Evolutionary conservation across 2,113 vertebrate species (phyloP), one percentile per base, ranked within the genome.

Genomic region (Hyperopisus bebe): DNA sequence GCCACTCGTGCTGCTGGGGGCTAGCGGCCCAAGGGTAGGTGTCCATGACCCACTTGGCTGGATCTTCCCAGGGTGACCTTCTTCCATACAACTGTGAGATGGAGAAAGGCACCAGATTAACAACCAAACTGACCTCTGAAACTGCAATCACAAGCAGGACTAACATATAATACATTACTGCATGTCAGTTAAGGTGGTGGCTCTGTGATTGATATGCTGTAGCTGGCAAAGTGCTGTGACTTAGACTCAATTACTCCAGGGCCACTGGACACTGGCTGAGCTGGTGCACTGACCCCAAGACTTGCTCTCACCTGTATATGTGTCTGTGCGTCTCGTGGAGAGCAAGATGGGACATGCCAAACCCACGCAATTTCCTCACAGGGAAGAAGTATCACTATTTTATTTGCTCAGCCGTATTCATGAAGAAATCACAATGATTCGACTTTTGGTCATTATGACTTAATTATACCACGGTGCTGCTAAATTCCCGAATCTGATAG

Each of bases 1-100:
- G 98, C 98, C 98, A 99, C 90, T 99, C 98, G 0, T 97, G 95
- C 17, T 97, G 97, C 80, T 97, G 95, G 0, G 97, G 97, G 44
- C 94, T 95, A 88, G 97, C 96, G 0, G 96, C 95, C 98, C 98
- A 99, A 0, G 98, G 98, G 87, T 98, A 99, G 2, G 97, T 98
- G 92, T 99, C 98, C 92, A 97, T 97, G 42, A 99, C 98, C 98
- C 98, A 99, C 88, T 96, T 97, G 44, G 98, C 98, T 0, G 98
- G 98, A 90, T 99, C 98, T 88, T 99, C 98, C 98, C 98, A 99
- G 3, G 97, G 97, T 0, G 97, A 96, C 74, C 98, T 95, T 92
- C 98, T 97, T 39, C 98, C 98, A 0, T 99, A 99, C 77, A 99
- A 90, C 98, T 99, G 89, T 0, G 90, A 92, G 88, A 46, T 80